Conservation (phyloP, 2,113 vertebrate genomes). For the Melospiza melodia region DNA sequence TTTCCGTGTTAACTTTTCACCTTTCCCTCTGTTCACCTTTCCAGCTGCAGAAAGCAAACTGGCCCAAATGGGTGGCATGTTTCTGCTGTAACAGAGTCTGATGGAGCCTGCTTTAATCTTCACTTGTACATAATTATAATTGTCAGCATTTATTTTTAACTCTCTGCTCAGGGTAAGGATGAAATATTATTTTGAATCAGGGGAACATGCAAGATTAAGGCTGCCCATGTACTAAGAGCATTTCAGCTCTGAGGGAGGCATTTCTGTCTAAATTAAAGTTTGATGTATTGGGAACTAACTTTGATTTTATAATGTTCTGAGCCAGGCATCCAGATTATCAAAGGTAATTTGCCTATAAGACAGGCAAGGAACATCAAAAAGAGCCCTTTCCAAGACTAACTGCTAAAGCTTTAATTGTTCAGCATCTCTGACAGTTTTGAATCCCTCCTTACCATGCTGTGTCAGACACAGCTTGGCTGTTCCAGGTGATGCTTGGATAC, state of each 20-base stretch:
- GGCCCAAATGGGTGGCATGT: neutral
- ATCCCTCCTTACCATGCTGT: neutral
- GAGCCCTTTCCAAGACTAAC: neutral
- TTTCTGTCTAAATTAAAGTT: slow-evolving; percentile 57
- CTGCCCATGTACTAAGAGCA: slow-evolving; percentile 32
- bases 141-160: slow-evolving; percentile 47
- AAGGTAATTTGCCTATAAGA: slow-evolving; percentile 33
- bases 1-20: neutral
- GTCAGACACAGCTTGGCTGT: neutral
- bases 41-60: neutral
- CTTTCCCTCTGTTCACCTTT: neutral
- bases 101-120: slow-evolving; percentile 17
- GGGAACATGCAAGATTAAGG: slow-evolving; percentile 53
- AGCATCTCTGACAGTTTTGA: neutral
- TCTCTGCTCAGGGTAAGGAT: slow-evolving; percentile 16
- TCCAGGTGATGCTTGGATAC: neutral
- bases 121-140: slow-evolving; percentile 4
- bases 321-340: slow-evolving; percentile 13
- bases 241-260: slow-evolving; percentile 42
- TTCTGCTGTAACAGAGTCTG: neutral
- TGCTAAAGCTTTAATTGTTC: slow-evolving; percentile 21
- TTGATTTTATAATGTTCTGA: slow-evolving; percentile 57
- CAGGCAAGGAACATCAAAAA: slow-evolving; percentile 31
- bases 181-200: slow-evolving; percentile 33
- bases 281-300: slow-evolving; percentile 46